These are phyloP conservation scores for Axinella damicornis DNA, from an alignment of 37 sponge, comb jelly and placozoan genomes.

Conservation along the genomic window DNA sequence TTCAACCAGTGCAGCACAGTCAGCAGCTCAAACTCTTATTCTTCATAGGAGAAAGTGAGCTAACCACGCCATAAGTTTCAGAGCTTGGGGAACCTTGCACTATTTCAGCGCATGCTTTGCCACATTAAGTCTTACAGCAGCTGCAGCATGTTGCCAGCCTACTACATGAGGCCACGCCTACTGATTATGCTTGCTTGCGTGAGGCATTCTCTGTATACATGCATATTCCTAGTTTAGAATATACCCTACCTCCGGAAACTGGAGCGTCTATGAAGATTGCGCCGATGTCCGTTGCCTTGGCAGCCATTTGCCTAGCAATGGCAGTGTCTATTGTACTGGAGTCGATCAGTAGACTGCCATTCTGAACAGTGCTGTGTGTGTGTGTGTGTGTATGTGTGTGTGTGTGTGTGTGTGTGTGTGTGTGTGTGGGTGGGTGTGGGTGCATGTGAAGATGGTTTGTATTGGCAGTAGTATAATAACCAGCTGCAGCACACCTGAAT, in stretches of 20 bases:
- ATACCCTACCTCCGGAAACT: slow-evolving; percentile 95
- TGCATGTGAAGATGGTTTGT: neutral
- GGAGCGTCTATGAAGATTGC: slow-evolving; percentile 91
- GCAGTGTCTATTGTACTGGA: slow-evolving; percentile 92
- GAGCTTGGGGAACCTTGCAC: no score
- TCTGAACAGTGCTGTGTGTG: slow-evolving; percentile 36
- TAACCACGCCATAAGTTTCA: no score
- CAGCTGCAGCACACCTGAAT: slow-evolving; percentile 78
- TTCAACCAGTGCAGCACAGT: no score
- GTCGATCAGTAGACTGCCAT: slow-evolving; percentile 88
- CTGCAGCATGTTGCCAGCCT: no score
- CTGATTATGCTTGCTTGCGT: no score
- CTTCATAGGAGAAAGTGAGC: no score
- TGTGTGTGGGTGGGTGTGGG: neutral
- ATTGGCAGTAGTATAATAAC: neutral
- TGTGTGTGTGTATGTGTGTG: neutral
- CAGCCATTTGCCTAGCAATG: slow-evolving; percentile 66
- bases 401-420: neutral
- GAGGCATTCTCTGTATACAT: no score
- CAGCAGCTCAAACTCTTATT: no score
- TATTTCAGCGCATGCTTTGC: no score
- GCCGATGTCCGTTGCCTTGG: slow-evolving; percentile 43
- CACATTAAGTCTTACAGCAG: no score
- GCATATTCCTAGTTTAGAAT: no score
- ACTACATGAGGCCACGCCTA: no score